A percentile compares a stretch with the other conserved stretches of the same genome.
phyloP scores from a whole-genome alignment of 2,113 vertebrate species.

The Pica pica region DNA sequence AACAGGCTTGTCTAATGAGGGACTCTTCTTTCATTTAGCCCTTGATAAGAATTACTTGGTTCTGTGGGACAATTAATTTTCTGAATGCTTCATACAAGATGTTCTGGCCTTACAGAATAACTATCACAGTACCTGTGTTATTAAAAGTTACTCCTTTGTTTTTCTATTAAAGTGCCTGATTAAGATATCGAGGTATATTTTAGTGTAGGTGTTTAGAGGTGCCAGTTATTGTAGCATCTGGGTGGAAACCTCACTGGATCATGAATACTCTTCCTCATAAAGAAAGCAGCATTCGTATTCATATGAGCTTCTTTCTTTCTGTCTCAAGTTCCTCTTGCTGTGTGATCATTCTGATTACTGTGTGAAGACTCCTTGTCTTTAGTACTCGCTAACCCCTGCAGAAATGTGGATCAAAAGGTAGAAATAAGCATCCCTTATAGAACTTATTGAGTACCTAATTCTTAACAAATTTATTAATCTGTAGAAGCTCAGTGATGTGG shows the following conservation, averaged over 20 bases:
- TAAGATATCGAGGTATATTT: not conserved
- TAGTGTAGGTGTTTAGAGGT: not conserved
- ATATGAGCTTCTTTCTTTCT: not conserved
- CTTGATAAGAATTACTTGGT: not conserved
- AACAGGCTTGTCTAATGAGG: not conserved
- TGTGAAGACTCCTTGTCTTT: not conserved
- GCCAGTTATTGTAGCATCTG: conserved; percentile 27
- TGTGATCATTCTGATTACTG: not conserved
- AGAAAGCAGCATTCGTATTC: not conserved
- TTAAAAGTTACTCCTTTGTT: not conserved
- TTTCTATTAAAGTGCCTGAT: conserved; percentile 60
- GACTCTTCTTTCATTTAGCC: not conserved
- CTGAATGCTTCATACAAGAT: not conserved
- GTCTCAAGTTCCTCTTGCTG: not conserved
- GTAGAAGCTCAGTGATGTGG: not conserved
- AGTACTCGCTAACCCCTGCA: not conserved
- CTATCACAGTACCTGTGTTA: not conserved
- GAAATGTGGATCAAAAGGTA: not conserved
- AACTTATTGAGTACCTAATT: not conserved
- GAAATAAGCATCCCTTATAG: not conserved
- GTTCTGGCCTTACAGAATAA: conserved; percentile 2
- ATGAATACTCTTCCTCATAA: not conserved
- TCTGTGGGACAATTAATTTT: not conserved
- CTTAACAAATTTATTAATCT: not conserved
- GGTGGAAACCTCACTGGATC: conserved; percentile 9